phyloP scores from a whole-genome alignment of 2,797 vertebrate genomes.

The Poeciliopsis paucimaculata region DNA sequence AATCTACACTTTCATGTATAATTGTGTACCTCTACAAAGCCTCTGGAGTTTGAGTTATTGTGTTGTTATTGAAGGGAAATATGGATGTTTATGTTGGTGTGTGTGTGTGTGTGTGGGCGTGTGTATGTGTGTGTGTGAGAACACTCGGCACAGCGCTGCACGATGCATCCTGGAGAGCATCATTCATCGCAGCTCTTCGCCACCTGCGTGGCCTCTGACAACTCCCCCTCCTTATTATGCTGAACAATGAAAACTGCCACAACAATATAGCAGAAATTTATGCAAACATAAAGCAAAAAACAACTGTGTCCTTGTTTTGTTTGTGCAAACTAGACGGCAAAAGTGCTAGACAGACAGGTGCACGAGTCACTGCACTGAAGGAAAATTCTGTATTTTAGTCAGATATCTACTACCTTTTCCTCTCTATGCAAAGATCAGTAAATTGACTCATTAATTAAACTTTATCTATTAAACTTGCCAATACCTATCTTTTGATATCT shows the following conservation, averaged over 20 bases:
- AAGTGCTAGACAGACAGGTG: neutral
- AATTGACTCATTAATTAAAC: neutral
- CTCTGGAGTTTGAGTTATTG: neutral
- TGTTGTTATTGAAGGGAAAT: neutral
- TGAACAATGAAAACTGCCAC: conserved; percentile 8
- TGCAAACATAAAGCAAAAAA: conserved; percentile 3
- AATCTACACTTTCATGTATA: neutral
- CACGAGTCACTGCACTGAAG: neutral
- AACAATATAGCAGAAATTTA: neutral
- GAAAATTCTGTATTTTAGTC: neutral
- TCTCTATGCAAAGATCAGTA: too few relatives aligned
- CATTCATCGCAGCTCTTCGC: conserved; percentile 4
- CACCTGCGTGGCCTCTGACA: conserved; percentile 10
- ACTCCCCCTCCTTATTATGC: conserved; percentile 1
- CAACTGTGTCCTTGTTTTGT: neutral
- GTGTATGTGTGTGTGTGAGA: neutral
- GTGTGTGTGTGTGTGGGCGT: neutral
- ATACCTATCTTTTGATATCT: neutral
- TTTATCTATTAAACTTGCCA: neutral
- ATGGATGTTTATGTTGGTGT: neutral
- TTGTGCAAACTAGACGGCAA: conserved; percentile 6
- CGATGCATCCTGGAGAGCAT: neutral
- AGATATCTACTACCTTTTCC: neutral
- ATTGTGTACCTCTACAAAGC: neutral
- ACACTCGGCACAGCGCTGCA: neutral